phyloP scores from a whole-genome alignment of 2,888 invertebrate genomes.

The Seira ritae region DNA sequence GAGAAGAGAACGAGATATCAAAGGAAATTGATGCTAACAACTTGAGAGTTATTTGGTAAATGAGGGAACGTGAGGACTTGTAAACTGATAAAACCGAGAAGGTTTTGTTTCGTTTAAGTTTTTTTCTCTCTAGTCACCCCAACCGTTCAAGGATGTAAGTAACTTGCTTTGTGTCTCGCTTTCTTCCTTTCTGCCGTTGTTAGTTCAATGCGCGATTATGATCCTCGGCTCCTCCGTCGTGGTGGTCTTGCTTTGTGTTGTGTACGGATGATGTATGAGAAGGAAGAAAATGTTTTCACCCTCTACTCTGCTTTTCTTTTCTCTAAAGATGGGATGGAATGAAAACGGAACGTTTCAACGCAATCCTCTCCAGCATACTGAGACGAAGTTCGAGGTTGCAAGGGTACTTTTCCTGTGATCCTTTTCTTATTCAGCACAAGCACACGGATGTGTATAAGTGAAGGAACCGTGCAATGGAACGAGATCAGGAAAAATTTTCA shows the following conservation, averaged over 20 bases:
- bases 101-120: neutral
- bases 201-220: neutral
- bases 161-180: neutral
- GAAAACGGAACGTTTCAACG: constrained; percentile 57
- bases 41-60: neutral
- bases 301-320: neutral
- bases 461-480: too few relatives aligned
- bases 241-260: neutral
- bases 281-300: neutral
- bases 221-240: neutral
- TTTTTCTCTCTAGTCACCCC: constrained; percentile 15
- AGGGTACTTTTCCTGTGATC: constrained; percentile 78
- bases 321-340: neutral
- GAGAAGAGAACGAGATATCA: neutral
- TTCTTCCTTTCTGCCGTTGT: neutral
- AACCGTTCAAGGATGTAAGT: neutral
- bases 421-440: neutral
- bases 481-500: too few relatives aligned
- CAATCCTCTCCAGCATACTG: constrained; percentile 59
- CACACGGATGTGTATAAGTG: too few relatives aligned
- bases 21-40: neutral
- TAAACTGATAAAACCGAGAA: constrained; percentile 4
- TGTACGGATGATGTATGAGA: neutral
- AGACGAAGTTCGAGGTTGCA: constrained; percentile 39
- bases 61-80: neutral